Evolutionary conservation across 2,797 vertebrate species (phyloP).

Genomic region (Urophycis tenuis): DNA sequence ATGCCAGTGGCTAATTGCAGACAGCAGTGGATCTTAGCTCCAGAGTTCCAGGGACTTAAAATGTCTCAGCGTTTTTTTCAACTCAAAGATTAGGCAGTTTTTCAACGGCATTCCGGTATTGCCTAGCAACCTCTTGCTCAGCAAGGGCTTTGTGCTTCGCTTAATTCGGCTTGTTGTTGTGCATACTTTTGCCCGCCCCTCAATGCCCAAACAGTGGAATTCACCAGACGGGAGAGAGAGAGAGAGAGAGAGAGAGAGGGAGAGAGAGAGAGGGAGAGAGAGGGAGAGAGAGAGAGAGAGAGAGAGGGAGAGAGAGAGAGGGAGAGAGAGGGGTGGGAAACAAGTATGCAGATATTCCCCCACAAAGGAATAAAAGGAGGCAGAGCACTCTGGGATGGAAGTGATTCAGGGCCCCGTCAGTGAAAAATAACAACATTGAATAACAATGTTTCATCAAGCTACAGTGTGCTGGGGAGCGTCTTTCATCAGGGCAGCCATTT

Average conservation of each 20-base stretch:
- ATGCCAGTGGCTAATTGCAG: not conserved
- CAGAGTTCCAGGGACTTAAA: not conserved
- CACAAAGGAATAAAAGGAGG: not conserved
- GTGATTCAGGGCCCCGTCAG: not conserved
- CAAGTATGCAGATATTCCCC: not conserved
- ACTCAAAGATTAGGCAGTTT: slow-evolving; percentile 68
- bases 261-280: too few species aligned
- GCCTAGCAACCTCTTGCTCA: slow-evolving; percentile 84
- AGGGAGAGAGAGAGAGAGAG: too few species aligned
- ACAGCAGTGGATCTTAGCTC: not conserved
- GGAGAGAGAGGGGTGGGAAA: not conserved
- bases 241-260: too few species aligned
- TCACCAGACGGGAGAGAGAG: not conserved
- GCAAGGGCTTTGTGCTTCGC: slow-evolving; percentile 77
- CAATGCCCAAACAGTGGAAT: not conserved
- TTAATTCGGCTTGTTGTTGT: slow-evolving; percentile 68
- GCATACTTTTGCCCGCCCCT: slow-evolving; percentile 48
- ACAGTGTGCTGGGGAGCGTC: not conserved
- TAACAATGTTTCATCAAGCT: not conserved
- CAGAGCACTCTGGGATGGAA: not conserved
- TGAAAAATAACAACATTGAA: not conserved
- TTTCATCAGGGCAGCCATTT: not conserved
- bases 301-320: too few species aligned
- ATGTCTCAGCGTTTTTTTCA: slow-evolving; percentile 56
- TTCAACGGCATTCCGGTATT: slow-evolving; percentile 75